Evolutionary conservation across 2,797 vertebrate genomes (phyloP), one percentile per base, ranked within the genome.

Genomic region (Denticeps clupeoides): DNA sequence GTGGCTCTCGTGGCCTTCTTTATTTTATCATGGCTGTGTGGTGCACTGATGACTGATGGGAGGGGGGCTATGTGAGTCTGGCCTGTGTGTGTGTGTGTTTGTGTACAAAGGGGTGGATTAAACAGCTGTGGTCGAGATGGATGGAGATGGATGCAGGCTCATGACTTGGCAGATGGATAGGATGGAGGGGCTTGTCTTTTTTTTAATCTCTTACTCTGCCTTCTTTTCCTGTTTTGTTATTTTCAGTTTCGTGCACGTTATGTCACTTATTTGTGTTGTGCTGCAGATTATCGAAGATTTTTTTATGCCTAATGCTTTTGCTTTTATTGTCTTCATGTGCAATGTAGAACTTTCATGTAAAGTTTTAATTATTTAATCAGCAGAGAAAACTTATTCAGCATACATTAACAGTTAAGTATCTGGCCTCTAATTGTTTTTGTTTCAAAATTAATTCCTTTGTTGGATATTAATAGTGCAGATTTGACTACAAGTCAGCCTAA

Each of bases 101-200:
- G 24, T 10, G 41, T 49, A 53, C 29, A 45, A 41, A 51, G 53
- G 50, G 51, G 35, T 46, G 56, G 64, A 58, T 62, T 55, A 61
- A 67, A 69, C 69, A 71, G 64, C 67, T 65, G 69, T 63, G 64
- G 64, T 47, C 44, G 55, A 61, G 52, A 62, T 62, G 60, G 64
- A 67, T 33, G 47, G 49, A 60, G 44, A 49, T 51, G 56, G 60
- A 49, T 55, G 51, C 33, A 61, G 49, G 59, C 56, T 56, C 37
- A 24, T 41, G 50, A 35, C 48, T 51, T 55, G 53, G 61, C 65
- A 72, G 67, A 69, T 64, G 64, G 62, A 64, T 53, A 26, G 38
- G 55, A 40, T 53, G 35, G 43, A 44, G 43, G 50, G 52, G 33
- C 28, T 55, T 58, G 48, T 41, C 52, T 63, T 55, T 50, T 27